Percentiles rank a stretch among this genome's conserved stretches.
Conservation (phyloP, 2,113 vertebrate genomes). For the Phalacrocorax brasilianus region DNA sequence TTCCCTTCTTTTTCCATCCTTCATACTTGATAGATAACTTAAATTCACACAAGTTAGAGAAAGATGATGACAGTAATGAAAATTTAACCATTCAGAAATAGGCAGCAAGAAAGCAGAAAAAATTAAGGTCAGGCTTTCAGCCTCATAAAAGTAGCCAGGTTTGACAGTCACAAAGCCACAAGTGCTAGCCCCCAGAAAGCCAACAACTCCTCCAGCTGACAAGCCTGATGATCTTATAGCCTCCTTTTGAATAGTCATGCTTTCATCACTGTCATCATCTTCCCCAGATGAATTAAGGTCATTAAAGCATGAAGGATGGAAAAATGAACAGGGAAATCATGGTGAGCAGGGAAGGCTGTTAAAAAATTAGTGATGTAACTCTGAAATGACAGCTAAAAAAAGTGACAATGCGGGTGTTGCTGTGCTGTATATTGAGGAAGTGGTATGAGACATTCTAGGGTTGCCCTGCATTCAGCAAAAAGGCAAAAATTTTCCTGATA, state of each 20-base stretch:
- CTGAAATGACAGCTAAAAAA: background rate
- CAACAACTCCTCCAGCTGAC: background rate
- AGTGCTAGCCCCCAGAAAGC: background rate
- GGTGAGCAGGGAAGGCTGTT: background rate
- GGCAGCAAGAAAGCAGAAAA: background rate
- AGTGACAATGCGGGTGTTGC: background rate
- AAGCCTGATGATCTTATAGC: background rate
- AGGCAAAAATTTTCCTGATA: background rate
- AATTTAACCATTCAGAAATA: background rate
- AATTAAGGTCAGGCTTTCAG: background rate
- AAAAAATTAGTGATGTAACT: background rate
- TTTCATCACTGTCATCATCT: background rate
- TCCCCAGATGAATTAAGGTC: background rate
- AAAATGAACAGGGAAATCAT: background rate
- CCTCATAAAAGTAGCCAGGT: background rate
- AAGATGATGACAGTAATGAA: background rate
- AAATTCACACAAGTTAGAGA: background rate
- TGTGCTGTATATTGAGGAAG: background rate
- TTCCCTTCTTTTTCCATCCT: background rate
- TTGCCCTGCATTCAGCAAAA: background rate
- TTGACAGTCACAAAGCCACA: background rate
- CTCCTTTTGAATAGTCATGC: background rate
- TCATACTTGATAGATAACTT: background rate
- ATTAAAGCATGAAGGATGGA: background rate
- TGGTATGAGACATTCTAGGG: background rate